These are phyloP conservation scores for Phymatocera aterrima DNA, from an alignment of 2,888 invertebrate species.

Conservation along the genomic window DNA sequence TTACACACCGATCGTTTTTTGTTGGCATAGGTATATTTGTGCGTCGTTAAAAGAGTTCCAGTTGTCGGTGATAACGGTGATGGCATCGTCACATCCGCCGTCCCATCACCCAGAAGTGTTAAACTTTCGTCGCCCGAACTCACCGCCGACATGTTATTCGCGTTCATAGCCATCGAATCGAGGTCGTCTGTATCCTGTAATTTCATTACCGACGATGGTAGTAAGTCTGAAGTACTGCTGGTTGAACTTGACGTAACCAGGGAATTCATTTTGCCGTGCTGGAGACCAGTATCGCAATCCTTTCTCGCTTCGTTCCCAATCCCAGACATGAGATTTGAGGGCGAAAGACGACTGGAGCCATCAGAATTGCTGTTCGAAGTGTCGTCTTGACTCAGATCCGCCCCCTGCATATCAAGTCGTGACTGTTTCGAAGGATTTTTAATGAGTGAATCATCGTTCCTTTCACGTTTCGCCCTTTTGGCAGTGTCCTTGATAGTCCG, in stretches of 20 bases:
- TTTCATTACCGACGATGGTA: slow-evolving; percentile 63
- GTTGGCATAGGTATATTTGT: slow-evolving; percentile 69
- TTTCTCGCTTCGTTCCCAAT: slow-evolving; percentile 62
- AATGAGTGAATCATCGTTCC: slow-evolving; percentile 54
- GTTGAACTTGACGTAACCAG: slow-evolving; percentile 68
- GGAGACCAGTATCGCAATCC: slow-evolving; percentile 56
- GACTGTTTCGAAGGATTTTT: slow-evolving; percentile 61
- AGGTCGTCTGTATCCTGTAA: slow-evolving; percentile 68
- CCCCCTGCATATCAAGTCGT: slow-evolving; percentile 59
- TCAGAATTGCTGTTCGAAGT: slow-evolving; percentile 69
- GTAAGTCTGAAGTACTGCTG: slow-evolving; percentile 64
- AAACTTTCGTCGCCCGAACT: slow-evolving; percentile 71
- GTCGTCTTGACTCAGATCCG: slow-evolving; percentile 70
- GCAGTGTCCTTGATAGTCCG: slow-evolving; percentile 56
- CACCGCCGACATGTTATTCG: slow-evolving; percentile 65
- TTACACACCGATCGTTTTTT: slow-evolving; percentile 68
- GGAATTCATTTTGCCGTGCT: slow-evolving; percentile 57
- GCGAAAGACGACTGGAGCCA: slow-evolving; percentile 63
- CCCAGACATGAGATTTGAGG: slow-evolving; percentile 56
- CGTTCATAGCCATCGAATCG: slow-evolving; percentile 64
- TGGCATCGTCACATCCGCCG: slow-evolving; percentile 68
- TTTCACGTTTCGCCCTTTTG: slow-evolving; percentile 57
- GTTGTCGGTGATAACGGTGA: slow-evolving; percentile 70
- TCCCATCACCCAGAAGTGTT: slow-evolving; percentile 63
- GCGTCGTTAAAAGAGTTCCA: slow-evolving; percentile 68